Evolutionary conservation across 2,113 vertebrate genomes (phyloP), one percentile per base, ranked within the genome.

Genomic region (Zapus hudsonius): DNA sequence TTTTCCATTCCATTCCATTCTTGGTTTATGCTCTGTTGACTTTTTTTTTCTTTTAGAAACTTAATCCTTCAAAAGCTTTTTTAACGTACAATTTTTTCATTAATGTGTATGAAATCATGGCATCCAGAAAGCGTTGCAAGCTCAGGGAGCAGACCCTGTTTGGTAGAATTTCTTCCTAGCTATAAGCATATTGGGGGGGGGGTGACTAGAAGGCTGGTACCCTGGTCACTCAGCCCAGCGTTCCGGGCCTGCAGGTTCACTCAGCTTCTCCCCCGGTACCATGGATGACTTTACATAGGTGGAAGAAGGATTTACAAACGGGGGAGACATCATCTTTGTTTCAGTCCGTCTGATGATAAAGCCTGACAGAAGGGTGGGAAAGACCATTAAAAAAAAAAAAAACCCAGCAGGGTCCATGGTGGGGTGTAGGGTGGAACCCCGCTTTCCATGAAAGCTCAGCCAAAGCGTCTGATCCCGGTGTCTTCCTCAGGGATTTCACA

Each of bases 101-200:
- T 57, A 16, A 23, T 25, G 59, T 92, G 73, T 92, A 27, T 47
- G 57, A 83, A 91, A 87, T 36, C 73, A 89, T 72, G 72, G 64
- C 90, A 89, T 52, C 25, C 63, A 84, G 66, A 76, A 57, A n/a
- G n/a, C n/a, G 66, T 17, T 12, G 69, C 66, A 87, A 59, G 17
- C 63, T 52, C 87, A 70, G 78, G 0, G 23, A 74, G 72, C 66
- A 91, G 80, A 90, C 74, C 29, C 57, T 55, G 64, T 64, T 84
- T 92, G 63, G 72, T 8, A 82, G 87, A 92, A 44, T 61, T 69
- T 94, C 91, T 95, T 87, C 72, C 64, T 80, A 70, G 52, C 59
- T 67, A 83, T 87, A 91, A 89, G 91, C 83, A 91, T 91, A 86
- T 33, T 67, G 82, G 84, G 92, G 67, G 73, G 82, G 81, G 92